Evolutionary conservation across 2,888 invertebrate species (phyloP).

Genomic region (Cataglyphis livida): DNA sequence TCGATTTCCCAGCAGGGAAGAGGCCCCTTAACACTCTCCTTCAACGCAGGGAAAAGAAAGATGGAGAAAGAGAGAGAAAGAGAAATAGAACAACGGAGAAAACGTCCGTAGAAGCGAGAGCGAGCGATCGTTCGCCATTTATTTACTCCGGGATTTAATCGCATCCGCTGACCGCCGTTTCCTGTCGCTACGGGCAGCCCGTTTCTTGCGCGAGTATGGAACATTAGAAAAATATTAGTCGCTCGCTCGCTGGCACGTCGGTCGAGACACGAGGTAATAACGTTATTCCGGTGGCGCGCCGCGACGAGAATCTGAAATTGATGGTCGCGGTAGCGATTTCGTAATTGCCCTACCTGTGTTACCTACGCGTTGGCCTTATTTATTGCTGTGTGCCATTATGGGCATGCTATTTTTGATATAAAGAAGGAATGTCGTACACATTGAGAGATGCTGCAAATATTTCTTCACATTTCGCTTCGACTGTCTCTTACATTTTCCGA

Average conservation of each 20-base stretch:
- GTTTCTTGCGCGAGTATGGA: conserved; percentile 44
- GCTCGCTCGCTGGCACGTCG: conserved; percentile 10
- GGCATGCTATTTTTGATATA: neutral
- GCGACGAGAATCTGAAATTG: conserved; percentile 53
- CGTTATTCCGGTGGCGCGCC: conserved; percentile 36
- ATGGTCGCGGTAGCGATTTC: conserved; percentile 50
- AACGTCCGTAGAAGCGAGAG: conserved; percentile 21
- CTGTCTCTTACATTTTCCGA: neutral
- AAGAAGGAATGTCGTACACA: neutral
- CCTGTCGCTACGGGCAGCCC: conserved; percentile 64
- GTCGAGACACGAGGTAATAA: conserved; percentile 56
- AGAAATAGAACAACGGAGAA: conserved; percentile 7
- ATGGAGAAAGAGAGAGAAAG: neutral
- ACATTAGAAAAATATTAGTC: conserved; percentile 58
- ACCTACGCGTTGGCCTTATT: conserved; percentile 26
- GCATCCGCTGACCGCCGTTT: conserved; percentile 71
- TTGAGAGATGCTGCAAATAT: conserved; percentile 1
- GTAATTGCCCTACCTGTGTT: conserved; percentile 48
- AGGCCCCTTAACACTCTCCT: conserved; percentile 48
- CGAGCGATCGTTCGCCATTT: conserved; percentile 57
- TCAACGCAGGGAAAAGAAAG: neutral
- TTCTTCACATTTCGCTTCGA: neutral
- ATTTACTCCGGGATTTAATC: conserved; percentile 71
- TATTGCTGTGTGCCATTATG: conserved; percentile 23
- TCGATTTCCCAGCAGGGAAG: conserved; percentile 57